A percentile compares a stretch with the other conserved stretches of the same genome.
Conservation (phyloP, 2,797 vertebrate species). For the Alcedo atthis region DNA sequence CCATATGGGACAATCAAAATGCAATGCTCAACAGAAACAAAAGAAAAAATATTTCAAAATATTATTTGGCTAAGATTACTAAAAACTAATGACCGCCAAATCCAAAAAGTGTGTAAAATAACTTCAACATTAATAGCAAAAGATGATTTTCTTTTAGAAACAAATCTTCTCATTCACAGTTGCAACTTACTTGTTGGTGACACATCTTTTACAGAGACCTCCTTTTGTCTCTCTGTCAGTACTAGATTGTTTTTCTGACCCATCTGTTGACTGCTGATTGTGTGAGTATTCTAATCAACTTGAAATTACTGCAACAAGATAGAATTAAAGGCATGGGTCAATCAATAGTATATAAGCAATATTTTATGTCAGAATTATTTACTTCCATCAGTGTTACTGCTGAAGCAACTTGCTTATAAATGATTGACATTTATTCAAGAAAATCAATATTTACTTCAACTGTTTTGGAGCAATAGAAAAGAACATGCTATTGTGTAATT, state of each 20-base stretch:
- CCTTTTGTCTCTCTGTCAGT: neutral
- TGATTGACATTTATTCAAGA: neutral
- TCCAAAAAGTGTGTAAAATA: neutral
- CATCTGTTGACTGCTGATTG: neutral
- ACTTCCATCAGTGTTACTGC: neutral
- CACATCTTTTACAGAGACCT: neutral
- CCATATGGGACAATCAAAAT: neutral
- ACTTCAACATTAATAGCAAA: neutral
- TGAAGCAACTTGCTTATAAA: neutral
- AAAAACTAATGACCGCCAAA: neutral
- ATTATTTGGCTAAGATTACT: neutral
- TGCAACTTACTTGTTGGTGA: neutral
- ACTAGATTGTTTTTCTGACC: neutral
- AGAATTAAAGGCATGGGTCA: neutral
- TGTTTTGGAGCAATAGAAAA: neutral
- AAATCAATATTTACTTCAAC: neutral
- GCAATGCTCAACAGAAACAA: neutral
- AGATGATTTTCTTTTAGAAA: neutral
- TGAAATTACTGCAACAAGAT: neutral
- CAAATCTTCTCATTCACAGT: neutral
- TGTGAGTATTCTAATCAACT: neutral
- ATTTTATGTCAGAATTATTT: neutral
- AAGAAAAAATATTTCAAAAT: neutral
- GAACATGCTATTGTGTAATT: neutral
- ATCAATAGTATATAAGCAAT: neutral